Base-by-base conservation (phyloP, 1,140 invertebrate species). In the Diachasmimorpha longicaudata region DNA sequence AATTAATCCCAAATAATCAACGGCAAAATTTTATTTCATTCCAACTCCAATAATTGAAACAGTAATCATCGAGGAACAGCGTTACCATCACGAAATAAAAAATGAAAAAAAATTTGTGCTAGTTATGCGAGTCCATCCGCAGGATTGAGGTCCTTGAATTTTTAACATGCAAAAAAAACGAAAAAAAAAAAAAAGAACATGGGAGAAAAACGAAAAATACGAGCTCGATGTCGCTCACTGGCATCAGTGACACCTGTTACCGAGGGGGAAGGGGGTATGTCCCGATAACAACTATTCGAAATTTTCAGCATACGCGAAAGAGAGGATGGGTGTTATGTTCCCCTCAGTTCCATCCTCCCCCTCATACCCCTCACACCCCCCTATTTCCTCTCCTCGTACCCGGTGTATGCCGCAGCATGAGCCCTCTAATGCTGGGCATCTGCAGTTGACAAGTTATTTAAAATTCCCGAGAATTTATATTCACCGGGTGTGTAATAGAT, bases 391-490 rank as follows among this genome's bases (percentile, higher is more conserved):
- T 44, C 11, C 58, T 68, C 66, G 10, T 68, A 68, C 3, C 11
- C 14, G 44, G 74, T 48, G 42, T 70, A 23, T 70, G 39, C 68
- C 46, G 36, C 25, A 70, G 36, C 25, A 70, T 46, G 68, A 75
- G 52, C 58, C 11, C 73, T 70, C 74, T 25, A 70, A 44, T 23
- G 36, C 55, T 0, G 42, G 48, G 52, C 74, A 75, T 75, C 74
- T 75, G 74, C 48, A 75, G 67, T 44, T 75, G 74, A 75, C 74
- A 75, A 75, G 74, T 75, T 74, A 75, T 75, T 75, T 75, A 75
- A 75, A 75, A 75, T 75, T 75, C 19, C 37, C 25, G 10, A 6
- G 21, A 75, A 70, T 75, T 75, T 75, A 70, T 75, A 70, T 75
- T 75, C 67, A 16, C 44, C 14, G 6, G n/a, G 39, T 66, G 25